Percentiles rank a stretch among this genome's conserved stretches.
These are phyloP conservation scores for Mellivora capensis DNA, from an alignment of 2,113 vertebrate genomes.

Conservation along the genomic window DNA sequence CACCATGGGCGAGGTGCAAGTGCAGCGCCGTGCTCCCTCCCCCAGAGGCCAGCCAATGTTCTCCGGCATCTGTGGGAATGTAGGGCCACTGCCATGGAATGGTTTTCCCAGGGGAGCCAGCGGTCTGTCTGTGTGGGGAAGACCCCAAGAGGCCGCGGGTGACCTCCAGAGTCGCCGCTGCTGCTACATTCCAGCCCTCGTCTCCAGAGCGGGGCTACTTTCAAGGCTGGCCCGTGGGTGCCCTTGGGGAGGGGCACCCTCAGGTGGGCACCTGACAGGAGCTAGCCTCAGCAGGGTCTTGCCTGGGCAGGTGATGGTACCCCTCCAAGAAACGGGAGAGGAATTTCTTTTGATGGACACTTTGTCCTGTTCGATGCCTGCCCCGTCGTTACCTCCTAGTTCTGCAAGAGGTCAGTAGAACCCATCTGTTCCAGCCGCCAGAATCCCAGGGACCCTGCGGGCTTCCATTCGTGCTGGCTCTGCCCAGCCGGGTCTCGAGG, in stretches of 20 bases:
- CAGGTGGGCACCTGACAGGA: background rate
- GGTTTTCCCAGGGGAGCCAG: background rate
- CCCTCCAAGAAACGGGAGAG: background rate
- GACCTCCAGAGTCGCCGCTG: background rate
- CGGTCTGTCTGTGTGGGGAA: background rate
- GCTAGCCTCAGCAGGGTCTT: background rate
- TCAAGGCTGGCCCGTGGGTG: background rate
- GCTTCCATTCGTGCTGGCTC: background rate
- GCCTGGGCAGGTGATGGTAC: background rate
- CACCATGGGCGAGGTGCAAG: background rate
- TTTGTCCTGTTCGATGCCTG: background rate
- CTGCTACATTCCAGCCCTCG: background rate
- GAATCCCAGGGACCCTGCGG: background rate
- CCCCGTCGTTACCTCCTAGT: background rate
- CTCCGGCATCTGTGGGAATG: background rate
- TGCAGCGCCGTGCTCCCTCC: rapidly evolving
- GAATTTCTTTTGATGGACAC: background rate
- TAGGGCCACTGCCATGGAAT: background rate
- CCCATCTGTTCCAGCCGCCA: background rate
- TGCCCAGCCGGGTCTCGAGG: background rate
- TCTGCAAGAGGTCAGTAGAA: background rate
- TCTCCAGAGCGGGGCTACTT: background rate
- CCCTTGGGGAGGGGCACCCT: background rate
- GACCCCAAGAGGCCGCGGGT: background rate
- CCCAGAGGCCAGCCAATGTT: background rate